Conservation (phyloP, 2,113 vertebrate genomes). For the Callorhinus ursinus region DNA sequence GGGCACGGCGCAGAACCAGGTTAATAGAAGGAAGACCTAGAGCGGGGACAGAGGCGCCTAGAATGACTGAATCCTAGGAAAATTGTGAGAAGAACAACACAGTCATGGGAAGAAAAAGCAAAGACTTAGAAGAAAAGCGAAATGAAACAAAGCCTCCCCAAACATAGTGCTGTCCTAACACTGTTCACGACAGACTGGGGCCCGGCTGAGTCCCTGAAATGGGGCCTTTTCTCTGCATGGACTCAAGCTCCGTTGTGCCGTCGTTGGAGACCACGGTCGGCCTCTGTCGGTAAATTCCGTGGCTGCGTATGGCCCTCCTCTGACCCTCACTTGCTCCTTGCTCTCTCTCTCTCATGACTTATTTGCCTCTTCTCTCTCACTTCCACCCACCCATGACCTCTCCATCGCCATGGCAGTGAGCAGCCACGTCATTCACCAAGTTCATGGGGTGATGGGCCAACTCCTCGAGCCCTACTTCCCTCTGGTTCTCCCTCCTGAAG, state of each 20-base stretch:
- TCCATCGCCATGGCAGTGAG: conserved; percentile 57
- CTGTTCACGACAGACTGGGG: neutral
- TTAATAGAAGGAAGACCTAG: conserved; percentile 56
- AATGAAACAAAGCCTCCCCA: neutral
- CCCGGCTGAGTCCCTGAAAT: accelerated
- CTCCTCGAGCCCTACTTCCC: conserved; percentile 27
- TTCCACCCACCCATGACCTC: conserved; percentile 67
- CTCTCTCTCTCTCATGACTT: conserved; percentile 35
- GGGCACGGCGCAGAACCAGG: neutral
- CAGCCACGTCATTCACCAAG: conserved; percentile 49
- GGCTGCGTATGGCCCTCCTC: neutral
- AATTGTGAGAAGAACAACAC: neutral
- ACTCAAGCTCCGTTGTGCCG: neutral
- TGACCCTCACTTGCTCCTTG: neutral
- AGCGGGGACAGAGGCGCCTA: neutral
- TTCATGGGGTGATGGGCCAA: conserved; percentile 45
- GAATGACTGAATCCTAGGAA: conserved; percentile 31
- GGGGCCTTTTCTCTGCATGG: neutral
- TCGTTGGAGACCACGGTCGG: neutral
- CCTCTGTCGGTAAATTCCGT: neutral
- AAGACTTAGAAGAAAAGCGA: conserved; percentile 49
- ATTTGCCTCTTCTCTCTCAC: conserved; percentile 41
- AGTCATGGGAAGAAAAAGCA: conserved; percentile 19
- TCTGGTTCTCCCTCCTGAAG: conserved; percentile 57
- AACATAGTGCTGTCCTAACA: neutral